Percentiles rank a stretch among this genome's conserved stretches.
Evolutionary conservation across 1,140 invertebrate species (phyloP).

Genomic region (Neodiprion virginianus): DNA sequence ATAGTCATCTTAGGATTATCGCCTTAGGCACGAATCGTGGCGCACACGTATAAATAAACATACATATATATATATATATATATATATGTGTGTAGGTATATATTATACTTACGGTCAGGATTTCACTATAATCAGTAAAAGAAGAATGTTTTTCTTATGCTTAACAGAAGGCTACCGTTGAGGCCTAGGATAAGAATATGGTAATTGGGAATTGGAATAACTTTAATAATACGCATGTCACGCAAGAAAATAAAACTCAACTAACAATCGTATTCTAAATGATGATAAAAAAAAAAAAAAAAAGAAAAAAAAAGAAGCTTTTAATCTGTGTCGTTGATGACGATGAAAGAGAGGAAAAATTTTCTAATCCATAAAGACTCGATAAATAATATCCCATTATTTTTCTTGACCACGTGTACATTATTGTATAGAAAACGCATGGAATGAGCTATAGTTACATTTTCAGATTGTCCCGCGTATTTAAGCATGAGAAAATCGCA

Average conservation of each 20-base stretch:
- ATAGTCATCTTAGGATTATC: too few species aligned
- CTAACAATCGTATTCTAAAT: too few species aligned
- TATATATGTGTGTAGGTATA: too few species aligned
- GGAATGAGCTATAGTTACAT: neutral
- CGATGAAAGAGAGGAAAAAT: slow-evolving; percentile 36
- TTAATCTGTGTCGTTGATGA: neutral
- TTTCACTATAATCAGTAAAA: slow-evolving; percentile 21
- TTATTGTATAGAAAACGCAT: neutral
- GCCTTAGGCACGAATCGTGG: too few species aligned
- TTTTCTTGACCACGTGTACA: too few species aligned
- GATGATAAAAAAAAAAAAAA: neutral
- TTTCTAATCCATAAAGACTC: slow-evolving; percentile 31
- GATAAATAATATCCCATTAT: too few species aligned
- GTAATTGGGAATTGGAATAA: slow-evolving; percentile 68
- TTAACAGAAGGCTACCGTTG: slow-evolving; percentile 79
- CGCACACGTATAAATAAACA: too few species aligned
- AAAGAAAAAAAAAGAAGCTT: neutral
- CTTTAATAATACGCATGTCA: slow-evolving; percentile 43
- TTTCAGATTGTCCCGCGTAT: slow-evolving; percentile 28
- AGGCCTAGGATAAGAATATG: slow-evolving; percentile 90
- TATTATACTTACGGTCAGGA: too few species aligned
- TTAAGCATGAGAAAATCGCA: slow-evolving; percentile 55
- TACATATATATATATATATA: too few species aligned
- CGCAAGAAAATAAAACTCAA: neutral
- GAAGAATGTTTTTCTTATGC: slow-evolving; percentile 59